Conservation (phyloP, 2,113 vertebrate species). For the Promerops cafer region DNA sequence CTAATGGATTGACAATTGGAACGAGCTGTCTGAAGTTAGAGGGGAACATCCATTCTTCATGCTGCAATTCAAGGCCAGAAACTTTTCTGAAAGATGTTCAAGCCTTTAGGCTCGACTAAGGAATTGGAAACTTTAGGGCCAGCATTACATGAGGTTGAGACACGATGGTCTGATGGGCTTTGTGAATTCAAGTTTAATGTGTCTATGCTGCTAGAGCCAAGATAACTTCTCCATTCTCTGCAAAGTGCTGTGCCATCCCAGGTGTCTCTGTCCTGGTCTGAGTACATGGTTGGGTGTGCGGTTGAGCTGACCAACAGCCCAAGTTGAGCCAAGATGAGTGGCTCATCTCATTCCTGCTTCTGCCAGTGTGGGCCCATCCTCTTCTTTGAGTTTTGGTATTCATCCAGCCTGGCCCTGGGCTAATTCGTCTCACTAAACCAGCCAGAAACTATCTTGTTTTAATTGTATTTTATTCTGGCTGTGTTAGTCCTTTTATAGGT, state of each 20-base stretch:
- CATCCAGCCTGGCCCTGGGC: neutral
- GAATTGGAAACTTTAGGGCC: neutral
- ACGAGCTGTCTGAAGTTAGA: neutral
- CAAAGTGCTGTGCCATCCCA: neutral
- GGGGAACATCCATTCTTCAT: neutral
- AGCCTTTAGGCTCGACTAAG: neutral
- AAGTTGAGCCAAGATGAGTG: no score
- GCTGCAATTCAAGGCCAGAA: neutral
- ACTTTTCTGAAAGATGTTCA: neutral
- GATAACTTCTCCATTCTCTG: neutral
- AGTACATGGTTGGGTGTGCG: neutral
- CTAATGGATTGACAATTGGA: neutral
- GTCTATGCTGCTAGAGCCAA: neutral
- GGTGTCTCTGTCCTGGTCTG: neutral
- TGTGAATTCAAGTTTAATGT: neutral
- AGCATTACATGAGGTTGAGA: neutral
- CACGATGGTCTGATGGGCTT: neutral
- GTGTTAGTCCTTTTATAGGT: neutral
- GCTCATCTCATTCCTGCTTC: neutral
- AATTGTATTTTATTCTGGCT: slow-evolving; percentile 2
- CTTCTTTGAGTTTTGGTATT: neutral
- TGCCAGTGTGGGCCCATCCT: neutral
- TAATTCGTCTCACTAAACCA: neutral
- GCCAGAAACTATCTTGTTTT: slow-evolving; percentile 9
- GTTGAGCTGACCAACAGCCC: neutral